A percentile compares a stretch with the other conserved stretches of the same genome.
phyloP scores from a whole-genome alignment of 2,888 invertebrate genomes.

The Cacoxenus indagator region DNA sequence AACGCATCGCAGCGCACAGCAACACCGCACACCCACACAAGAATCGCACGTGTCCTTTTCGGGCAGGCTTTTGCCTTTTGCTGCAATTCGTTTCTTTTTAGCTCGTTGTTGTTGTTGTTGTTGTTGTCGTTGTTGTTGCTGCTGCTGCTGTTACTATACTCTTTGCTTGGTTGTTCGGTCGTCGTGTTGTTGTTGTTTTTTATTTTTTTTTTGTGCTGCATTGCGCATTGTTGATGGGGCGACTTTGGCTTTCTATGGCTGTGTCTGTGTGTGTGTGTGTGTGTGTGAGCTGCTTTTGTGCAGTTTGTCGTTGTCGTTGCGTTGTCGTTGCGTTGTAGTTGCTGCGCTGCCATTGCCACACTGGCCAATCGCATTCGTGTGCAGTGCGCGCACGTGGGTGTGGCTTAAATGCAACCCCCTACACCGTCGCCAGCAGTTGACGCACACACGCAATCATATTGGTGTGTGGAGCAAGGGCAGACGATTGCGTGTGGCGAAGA shows the following conservation, averaged over 20 bases:
- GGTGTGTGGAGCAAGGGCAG: too few relatives aligned
- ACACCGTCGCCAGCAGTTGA: constrained; percentile 26
- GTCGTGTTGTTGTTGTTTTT: constrained; percentile 33
- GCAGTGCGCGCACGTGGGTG: constrained; percentile 67
- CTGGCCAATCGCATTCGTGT: constrained; percentile 66
- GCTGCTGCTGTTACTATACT: constrained; percentile 33
- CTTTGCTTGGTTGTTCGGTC: constrained; percentile 34
- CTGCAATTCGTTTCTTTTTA: constrained; percentile 28
- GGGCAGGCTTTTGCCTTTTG: neutral
- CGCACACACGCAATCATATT: constrained; percentile 18
- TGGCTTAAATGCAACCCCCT: constrained; percentile 69
- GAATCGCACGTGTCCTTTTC: neutral
- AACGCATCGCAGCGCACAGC: neutral
- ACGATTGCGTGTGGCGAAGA: too few relatives aligned
- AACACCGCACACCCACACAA: neutral
- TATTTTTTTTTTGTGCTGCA: constrained; percentile 20
- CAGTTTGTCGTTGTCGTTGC: constrained; percentile 54
- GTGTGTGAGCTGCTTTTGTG: constrained; percentile 46
- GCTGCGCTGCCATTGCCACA: constrained; percentile 1
- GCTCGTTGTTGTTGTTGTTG: constrained; percentile 37
- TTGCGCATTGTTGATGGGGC: constrained; percentile 23
- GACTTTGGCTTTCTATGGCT: constrained; percentile 16
- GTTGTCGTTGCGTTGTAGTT: neutral
- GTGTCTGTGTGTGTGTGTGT: constrained; percentile 19
- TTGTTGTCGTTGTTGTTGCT: constrained; percentile 36